phyloP scores from a whole-genome alignment of 1,140 invertebrate species.

The Drosophila paulistorum region DNA sequence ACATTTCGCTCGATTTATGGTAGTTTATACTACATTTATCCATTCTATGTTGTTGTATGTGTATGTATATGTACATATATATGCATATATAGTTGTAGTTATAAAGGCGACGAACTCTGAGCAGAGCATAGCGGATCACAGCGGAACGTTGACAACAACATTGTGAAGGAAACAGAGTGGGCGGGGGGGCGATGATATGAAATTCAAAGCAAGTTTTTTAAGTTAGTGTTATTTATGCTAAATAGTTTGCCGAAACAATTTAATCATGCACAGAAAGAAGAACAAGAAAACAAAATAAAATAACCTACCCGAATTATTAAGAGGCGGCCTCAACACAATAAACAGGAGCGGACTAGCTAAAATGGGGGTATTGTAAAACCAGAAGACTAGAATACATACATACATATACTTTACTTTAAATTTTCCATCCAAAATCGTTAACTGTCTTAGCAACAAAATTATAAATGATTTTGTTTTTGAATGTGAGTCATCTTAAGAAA shows the following conservation, averaged over 20 bases:
- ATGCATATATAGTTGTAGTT: background rate
- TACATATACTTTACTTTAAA: too few species aligned
- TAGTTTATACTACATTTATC: background rate
- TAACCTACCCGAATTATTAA: slow-evolving; percentile 16
- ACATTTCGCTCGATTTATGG: slow-evolving; percentile 41
- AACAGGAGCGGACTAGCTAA: background rate
- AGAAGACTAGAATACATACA: too few species aligned
- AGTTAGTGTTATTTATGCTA: slow-evolving; percentile 78
- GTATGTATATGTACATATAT: background rate
- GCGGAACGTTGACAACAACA: background rate
- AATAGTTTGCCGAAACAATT: slow-evolving; percentile 22
- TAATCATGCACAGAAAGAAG: slow-evolving; percentile 19
- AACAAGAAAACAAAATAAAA: slow-evolving; percentile 25
- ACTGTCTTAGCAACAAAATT: too few species aligned
- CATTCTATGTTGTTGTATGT: background rate
- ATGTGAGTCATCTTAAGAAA: too few species aligned
- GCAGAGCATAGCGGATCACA: slow-evolving; percentile 18
- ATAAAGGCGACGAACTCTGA: slow-evolving; percentile 60
- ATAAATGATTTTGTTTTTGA: too few species aligned
- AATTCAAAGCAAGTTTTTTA: slow-evolving; percentile 77
- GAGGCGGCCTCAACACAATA: background rate
- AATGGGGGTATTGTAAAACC: background rate
- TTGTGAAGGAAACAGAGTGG: slow-evolving; percentile 23
- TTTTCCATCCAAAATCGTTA: too few species aligned
- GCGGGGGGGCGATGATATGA: slow-evolving; percentile 33